phyloP scores from a whole-genome alignment of 2,113 vertebrate species.

The Gymnarchus niloticus region DNA sequence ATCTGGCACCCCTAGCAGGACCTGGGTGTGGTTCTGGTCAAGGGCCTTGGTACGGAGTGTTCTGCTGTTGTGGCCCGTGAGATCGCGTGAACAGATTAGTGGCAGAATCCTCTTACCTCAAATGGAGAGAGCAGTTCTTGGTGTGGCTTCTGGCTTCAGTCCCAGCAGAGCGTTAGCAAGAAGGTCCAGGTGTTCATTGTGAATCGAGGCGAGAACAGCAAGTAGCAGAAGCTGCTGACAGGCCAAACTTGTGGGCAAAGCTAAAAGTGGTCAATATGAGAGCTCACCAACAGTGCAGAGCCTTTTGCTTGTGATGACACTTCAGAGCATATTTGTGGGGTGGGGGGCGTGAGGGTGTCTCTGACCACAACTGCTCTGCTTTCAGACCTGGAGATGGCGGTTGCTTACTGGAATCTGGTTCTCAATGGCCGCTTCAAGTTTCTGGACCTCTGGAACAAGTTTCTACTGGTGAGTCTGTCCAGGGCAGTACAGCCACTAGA shows the following conservation, averaged over 20 bases:
- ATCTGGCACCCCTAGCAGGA: background rate
- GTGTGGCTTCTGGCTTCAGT: background rate
- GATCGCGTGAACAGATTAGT: background rate
- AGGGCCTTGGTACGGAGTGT: background rate
- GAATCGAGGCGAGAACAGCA: too few relatives aligned
- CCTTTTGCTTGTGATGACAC: background rate
- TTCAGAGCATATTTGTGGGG: background rate
- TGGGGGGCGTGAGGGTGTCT: background rate
- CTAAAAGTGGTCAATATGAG: background rate
- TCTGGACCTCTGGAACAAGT: constrained; percentile 94
- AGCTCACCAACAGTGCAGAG: background rate
- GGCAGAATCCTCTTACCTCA: constrained; percentile 3
- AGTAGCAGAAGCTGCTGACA: background rate
- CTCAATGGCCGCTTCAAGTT: constrained; percentile 91
- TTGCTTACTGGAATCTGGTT: constrained; percentile 94
- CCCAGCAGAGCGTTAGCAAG: background rate
- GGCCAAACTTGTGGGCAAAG: background rate
- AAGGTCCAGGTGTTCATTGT: background rate
- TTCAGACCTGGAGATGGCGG: constrained; percentile 92
- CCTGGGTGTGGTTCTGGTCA: background rate
- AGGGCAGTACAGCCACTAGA: background rate
- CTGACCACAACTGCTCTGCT: constrained; percentile 24
- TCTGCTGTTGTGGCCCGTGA: background rate
- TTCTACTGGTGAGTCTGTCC: constrained; percentile 82
- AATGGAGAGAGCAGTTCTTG: background rate